Evolutionary conservation across 2,888 invertebrate species (phyloP), one percentile per base, ranked within the genome.

Genomic region (Teleogryllus oceanicus): DNA sequence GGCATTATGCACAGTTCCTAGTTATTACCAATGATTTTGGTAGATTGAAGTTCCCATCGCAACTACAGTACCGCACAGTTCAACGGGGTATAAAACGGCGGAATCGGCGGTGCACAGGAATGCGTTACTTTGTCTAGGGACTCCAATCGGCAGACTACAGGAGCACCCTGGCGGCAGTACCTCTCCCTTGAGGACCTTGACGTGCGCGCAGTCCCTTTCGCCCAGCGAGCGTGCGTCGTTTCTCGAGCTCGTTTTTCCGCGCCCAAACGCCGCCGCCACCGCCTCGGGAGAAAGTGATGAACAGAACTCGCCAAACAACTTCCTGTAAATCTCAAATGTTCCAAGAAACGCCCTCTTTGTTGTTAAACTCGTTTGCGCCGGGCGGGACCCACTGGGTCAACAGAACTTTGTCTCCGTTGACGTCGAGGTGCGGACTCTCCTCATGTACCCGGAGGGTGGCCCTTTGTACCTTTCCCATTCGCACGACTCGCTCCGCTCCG

Each of bases 281-380:
- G 8, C 37, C 37, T 37, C 13, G 16, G 62, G 62, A 62, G 62
- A 62, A 62, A 62, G 62, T 62, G 62, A 62, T 62, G 62, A 62
- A 62, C 16, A 62, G 16, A 62, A 62, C 62, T 62, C n/a, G 16
- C 62, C n/a, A n/a, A n/a, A 62, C 62, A 62, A 62, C 62, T 62
- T 62, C 62, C 62, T 62, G 62, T 62, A 62, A 62, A 62, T 62
- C 62, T 62, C 62, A 62, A 62, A 62, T 62, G 62, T 62, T 62
- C n/a, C 62, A 62, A 62, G 62, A 62, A 62, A 62, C 62, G 62
- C 62, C 62, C 62, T 62, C 62, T 62, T 62, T 62, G 62, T 62
- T 62, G 62, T 62, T 62, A 62, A 62, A 62, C 62, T 62, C 62
- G 62, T 62, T 62, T 62, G 62, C n/a, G 62, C n/a, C 62, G 62